These are phyloP conservation scores for Turnix velox DNA, from an alignment of 2,113 vertebrate species.

Conservation along the genomic window DNA sequence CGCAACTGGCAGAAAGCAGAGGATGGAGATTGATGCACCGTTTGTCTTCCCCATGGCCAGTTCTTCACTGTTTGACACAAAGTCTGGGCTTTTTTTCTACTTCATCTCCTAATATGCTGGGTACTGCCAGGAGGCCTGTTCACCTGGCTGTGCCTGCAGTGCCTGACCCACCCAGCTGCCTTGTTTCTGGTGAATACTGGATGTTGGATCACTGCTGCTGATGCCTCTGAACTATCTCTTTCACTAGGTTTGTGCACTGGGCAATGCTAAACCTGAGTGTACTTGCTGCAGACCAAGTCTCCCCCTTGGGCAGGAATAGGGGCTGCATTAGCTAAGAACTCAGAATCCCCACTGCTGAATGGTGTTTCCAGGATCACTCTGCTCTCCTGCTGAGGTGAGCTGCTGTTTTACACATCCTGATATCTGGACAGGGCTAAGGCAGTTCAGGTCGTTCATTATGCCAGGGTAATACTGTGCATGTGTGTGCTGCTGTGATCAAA, in stretches of 20 bases:
- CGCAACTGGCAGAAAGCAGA: neutral
- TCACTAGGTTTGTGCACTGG: neutral
- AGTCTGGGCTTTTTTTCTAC: neutral
- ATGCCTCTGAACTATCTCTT: neutral
- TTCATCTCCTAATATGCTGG: accelerated
- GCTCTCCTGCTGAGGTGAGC: neutral
- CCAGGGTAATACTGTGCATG: neutral
- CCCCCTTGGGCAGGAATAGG: neutral
- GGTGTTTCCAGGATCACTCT: neutral
- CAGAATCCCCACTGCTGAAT: neutral
- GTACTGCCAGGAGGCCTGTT: neutral
- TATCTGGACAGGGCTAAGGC: neutral
- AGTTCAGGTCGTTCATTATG: neutral
- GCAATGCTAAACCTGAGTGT: accelerated
- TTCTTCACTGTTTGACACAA: neutral
- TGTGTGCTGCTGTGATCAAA: neutral
- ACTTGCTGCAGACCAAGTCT: neutral
- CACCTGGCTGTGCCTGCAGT: neutral
- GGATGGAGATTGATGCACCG: neutral
- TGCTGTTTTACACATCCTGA: neutral
- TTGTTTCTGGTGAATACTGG: neutral
- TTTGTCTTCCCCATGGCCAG: neutral
- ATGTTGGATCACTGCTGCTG: neutral
- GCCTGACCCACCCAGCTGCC: accelerated
- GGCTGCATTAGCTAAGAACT: neutral